Evolutionary conservation across 2,113 vertebrate genomes (phyloP).

Genomic region (Paedocypris sp.): DNA sequence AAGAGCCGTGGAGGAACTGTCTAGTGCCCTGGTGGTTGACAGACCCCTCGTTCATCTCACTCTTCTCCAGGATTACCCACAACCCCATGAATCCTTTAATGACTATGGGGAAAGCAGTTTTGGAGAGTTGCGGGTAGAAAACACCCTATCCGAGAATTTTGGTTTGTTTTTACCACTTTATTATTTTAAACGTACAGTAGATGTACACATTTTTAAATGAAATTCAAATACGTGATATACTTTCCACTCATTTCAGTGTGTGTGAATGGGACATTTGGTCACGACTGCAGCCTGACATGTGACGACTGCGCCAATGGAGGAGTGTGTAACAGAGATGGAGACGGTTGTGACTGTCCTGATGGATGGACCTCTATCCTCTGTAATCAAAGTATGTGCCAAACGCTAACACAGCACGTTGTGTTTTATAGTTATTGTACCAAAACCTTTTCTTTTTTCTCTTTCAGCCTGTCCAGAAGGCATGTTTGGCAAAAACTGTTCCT

Average conservation of each 20-base stretch:
- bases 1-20: slow-evolving; percentile 56
- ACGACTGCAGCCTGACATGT: slow-evolving; percentile 83
- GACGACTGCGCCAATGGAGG: slow-evolving; percentile 79
- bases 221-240: no score
- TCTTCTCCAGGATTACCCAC: slow-evolving; percentile 67
- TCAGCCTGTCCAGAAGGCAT: slow-evolving; percentile 71
- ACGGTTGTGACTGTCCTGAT: slow-evolving; percentile 66
- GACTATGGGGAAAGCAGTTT: slow-evolving; percentile 69
- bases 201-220: background rate
- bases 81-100: slow-evolving; percentile 64
- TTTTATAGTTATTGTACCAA: no score
- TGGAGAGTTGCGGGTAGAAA: slow-evolving; percentile 76
- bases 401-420: no score
- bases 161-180: slow-evolving; percentile 63
- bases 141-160: slow-evolving; percentile 74
- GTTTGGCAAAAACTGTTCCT: slow-evolving; percentile 83
- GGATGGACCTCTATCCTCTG: slow-evolving; percentile 82
- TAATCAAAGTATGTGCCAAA: slow-evolving; percentile 81
- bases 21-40: slow-evolving; percentile 45
- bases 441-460: slow-evolving; percentile 17
- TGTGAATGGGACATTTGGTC: slow-evolving; percentile 77
- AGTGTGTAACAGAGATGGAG: slow-evolving; percentile 52
- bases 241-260: slow-evolving; percentile 46
- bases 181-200: background rate
- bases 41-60: slow-evolving; percentile 64